These are phyloP conservation scores for Hystrix cristata DNA, from an alignment of 2,113 vertebrate genomes.

Conservation along the genomic window DNA sequence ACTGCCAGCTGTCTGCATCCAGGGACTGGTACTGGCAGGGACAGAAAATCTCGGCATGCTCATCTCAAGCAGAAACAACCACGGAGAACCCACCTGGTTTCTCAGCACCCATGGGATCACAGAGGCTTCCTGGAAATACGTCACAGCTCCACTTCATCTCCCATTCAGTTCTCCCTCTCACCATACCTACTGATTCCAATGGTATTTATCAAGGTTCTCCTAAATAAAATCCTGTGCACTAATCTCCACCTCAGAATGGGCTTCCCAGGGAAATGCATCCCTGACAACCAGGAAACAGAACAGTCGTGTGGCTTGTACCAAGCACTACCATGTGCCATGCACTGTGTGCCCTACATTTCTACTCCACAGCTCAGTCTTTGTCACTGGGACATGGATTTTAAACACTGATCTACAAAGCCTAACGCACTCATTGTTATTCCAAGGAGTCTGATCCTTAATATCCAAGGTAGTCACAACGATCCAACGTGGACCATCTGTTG, in stretches of 20 bases:
- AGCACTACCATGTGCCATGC: not conserved
- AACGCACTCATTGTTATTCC: not conserved
- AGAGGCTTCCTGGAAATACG: not conserved
- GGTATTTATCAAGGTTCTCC: not conserved
- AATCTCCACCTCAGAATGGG: not conserved
- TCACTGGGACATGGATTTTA: not conserved
- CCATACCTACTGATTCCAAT: not conserved
- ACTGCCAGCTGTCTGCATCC: not conserved
- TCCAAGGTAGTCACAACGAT: constrained; percentile 15
- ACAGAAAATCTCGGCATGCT: not conserved
- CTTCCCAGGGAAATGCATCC: not conserved
- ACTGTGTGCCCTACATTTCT: not conserved
- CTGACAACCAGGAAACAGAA: not conserved
- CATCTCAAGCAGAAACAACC: not conserved
- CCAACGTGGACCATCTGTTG: constrained; percentile 56
- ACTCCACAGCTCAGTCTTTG: not conserved
- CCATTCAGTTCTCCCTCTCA: not conserved
- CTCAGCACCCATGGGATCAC: not conserved
- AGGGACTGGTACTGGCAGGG: not conserved
- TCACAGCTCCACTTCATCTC: fast-evolving
- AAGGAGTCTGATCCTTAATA: constrained; percentile 60
- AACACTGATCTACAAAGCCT: not conserved
- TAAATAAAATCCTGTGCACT: not conserved
- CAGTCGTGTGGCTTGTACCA: too few relatives aligned
- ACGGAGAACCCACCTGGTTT: not conserved